Evolutionary conservation across 2,888 invertebrate genomes (phyloP).

Genomic region (Leptopilina myrica): DNA sequence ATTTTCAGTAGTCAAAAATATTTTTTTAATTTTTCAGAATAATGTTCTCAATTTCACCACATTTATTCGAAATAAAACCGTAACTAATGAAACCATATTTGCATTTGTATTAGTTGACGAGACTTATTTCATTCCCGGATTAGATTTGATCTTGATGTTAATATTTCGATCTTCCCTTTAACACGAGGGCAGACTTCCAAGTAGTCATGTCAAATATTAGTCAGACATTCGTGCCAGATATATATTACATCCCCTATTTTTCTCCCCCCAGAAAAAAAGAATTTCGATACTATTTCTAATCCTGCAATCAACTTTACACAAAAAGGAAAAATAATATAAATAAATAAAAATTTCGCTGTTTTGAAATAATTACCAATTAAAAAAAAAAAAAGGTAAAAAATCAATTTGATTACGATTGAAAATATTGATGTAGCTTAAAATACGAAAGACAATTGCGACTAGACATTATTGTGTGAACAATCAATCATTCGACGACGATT

Average conservation of each 20-base stretch:
- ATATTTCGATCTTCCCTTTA: conserved; percentile 20
- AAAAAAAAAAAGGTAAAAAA: not conserved
- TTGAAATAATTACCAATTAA: not conserved
- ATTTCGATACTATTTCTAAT: no score
- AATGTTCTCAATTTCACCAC: no score
- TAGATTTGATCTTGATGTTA: conserved; percentile 34
- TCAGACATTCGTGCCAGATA: not conserved
- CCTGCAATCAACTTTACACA: no score
- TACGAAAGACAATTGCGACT: no score
- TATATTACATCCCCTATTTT: no score
- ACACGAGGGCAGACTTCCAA: conserved; percentile 17
- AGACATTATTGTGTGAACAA: not conserved
- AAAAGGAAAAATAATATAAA: not conserved
- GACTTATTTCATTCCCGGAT: not conserved
- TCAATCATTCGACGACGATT: not conserved
- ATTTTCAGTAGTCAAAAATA: no score
- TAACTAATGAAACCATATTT: no score
- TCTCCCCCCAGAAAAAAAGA: no score
- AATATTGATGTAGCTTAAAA: not conserved
- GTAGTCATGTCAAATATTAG: conserved; percentile 14
- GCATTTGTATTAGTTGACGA: not conserved
- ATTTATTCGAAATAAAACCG: no score
- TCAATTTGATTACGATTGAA: not conserved
- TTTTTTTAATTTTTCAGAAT: no score
- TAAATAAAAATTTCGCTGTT: not conserved